Conservation (phyloP, 2,797 vertebrate species). For the Euphonia xanthogaster region DNA sequence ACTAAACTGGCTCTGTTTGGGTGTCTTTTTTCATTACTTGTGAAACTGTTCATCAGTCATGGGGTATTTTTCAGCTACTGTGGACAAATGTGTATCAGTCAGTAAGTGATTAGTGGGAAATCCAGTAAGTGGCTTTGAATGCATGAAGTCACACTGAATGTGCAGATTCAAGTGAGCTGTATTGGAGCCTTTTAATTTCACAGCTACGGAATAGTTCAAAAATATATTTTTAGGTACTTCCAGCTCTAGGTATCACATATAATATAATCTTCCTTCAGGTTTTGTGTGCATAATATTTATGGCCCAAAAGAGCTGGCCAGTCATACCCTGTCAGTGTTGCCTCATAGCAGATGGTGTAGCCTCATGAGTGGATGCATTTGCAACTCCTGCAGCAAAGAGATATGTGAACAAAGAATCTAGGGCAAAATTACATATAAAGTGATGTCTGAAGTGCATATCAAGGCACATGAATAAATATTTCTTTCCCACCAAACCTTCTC, state of each 20-base stretch:
- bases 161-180: neutral
- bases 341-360: neutral
- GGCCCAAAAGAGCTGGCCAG: constrained; percentile 3
- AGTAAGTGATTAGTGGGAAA: neutral
- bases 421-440: neutral
- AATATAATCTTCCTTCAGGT: neutral
- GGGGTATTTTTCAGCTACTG: neutral
- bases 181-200: neutral
- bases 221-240: neutral
- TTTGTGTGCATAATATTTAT: constrained; percentile 4
- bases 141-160: neutral
- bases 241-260: neutral
- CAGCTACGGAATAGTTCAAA: neutral
- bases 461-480: neutral
- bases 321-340: neutral
- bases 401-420: constrained; percentile 11
- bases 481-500: neutral
- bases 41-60: neutral
- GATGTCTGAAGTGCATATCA: neutral
- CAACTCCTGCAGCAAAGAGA: constrained; percentile 28
- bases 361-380: neutral
- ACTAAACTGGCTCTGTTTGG: neutral
- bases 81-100: neutral
- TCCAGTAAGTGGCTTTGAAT: neutral
- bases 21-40: neutral